A percentile compares a stretch with the other conserved stretches of the same genome.
Evolutionary conservation across 2,888 invertebrate species (phyloP).

Genomic region (Eilema sororculum): DNA sequence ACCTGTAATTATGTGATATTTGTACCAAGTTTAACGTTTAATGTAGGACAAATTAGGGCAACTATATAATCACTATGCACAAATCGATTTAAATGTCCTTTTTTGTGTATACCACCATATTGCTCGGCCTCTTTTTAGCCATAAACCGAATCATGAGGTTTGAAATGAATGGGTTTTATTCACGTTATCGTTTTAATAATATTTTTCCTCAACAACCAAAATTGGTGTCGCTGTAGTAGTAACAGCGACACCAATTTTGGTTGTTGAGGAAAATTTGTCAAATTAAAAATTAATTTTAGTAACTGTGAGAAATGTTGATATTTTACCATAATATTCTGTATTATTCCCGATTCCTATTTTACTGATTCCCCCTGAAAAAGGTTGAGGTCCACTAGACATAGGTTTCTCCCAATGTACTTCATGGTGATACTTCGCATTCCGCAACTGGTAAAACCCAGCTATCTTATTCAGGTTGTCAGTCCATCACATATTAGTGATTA

Average conservation of each 20-base stretch:
- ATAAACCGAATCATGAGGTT: too few relatives aligned
- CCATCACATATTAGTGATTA: not conserved
- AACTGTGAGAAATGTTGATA: too few relatives aligned
- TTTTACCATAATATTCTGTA: too few relatives aligned
- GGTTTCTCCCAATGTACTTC: not conserved
- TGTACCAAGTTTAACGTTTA: slow-evolving; percentile 46
- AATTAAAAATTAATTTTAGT: too few relatives aligned
- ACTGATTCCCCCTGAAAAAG: too few relatives aligned
- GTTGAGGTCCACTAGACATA: not conserved
- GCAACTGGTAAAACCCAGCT: not conserved
- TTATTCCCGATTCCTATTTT: too few relatives aligned
- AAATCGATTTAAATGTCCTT: slow-evolving; percentile 46
- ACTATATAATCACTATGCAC: slow-evolving; percentile 25
- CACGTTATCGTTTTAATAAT: slow-evolving; percentile 35
- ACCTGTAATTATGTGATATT: slow-evolving; percentile 59
- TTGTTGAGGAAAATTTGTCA: not conserved
- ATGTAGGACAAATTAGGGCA: slow-evolving; percentile 34
- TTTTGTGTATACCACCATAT: slow-evolving; percentile 25
- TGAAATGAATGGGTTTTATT: slow-evolving; percentile 42
- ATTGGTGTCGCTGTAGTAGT: too few relatives aligned
- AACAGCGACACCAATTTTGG: not conserved
- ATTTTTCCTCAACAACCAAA: too few relatives aligned
- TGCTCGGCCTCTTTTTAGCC: slow-evolving; percentile 15
- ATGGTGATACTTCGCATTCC: not conserved
- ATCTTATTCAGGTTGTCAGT: not conserved